Percentiles rank a stretch among this genome's conserved stretches.
phyloP scores from a whole-genome alignment of 2,888 invertebrate genomes.

The Drosophila picticornis region DNA sequence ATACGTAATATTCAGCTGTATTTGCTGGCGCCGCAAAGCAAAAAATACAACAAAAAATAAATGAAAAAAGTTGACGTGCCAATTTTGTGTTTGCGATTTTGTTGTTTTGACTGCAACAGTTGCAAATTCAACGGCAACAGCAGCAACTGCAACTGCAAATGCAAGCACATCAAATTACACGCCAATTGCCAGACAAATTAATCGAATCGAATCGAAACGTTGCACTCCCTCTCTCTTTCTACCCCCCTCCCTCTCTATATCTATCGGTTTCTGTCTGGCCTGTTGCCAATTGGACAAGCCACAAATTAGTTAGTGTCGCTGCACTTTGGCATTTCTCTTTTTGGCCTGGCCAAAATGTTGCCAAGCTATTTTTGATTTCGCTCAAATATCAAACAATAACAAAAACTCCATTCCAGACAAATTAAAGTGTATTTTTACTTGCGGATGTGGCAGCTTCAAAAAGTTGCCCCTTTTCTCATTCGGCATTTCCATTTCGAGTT shows the following conservation, averaged over 20 bases:
- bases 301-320: constrained; percentile 58
- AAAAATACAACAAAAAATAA: not conserved
- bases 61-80: constrained; percentile 40
- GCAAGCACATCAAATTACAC: constrained; percentile 53
- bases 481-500: constrained; percentile 9
- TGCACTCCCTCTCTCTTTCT: not conserved
- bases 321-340: constrained; percentile 71
- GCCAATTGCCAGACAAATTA: constrained; percentile 57
- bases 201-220: constrained; percentile 42
- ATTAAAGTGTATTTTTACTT: constrained; percentile 34
- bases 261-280: constrained; percentile 22
- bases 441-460: constrained; percentile 47
- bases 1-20: constrained; percentile 41
- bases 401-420: constrained; percentile 38
- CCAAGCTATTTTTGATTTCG: constrained; percentile 34
- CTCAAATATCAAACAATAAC: constrained; percentile 40
- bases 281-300: constrained; percentile 45
- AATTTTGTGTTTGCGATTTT: constrained; percentile 27
- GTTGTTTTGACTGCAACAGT: constrained; percentile 38
- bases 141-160: constrained; percentile 23
- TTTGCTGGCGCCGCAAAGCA: constrained; percentile 37
- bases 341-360: not conserved
- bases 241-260: not conserved
- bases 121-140: constrained; percentile 9
- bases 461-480: not conserved